Base-by-base conservation (phyloP, 2,888 invertebrate genomes). In the Drosophila falleni region DNA sequence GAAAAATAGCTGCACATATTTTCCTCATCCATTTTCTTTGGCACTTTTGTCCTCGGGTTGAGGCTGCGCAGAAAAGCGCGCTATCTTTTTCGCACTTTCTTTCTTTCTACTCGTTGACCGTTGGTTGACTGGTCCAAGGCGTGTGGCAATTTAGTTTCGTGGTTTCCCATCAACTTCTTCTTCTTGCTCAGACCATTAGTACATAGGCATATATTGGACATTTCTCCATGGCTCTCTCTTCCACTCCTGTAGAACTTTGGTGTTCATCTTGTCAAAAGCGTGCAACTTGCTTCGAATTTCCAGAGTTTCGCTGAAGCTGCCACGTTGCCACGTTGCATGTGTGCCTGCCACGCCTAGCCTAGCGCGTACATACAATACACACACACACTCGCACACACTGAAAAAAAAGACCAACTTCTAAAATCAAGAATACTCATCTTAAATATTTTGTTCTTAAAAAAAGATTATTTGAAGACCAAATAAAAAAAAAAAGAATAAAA, bases 1-100 rank as follows among this genome's bases (percentile, higher is more conserved):
- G 16, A 23, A 49, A 49, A 39, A 10, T 2, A 15, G 15, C 15
- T 5, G 9, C 3, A 26, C 3, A 26, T 13, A 37, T 23, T 58
- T 23, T 11, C 26, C 26, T 6, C 44, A 23, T 15, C 15, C 5
- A 11, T 19, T 42, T 42, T 19, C 5, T 13, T 16, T 16, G 2
- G 16, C 37, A 15, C 19, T 15, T 11, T 16, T 4, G 5, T 42
- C 42, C 47, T 29, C 31, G 29, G 9, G 29, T 37, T 26, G 65
- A 31, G 46, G 67, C 55, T 85, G 78, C 84, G 78, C 84, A 81
- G 78, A 87, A 77, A 84, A 89, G 81, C 59, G 68, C 80, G 87
- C 87, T 78, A 84, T 86, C 89, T 89, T 89, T 87, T 87, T 78
- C 89, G 80, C 86, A 70, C 69, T 74, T 78, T 71, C 77, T 78